Base-by-base conservation (phyloP, 2,888 invertebrate species). In the Argyresthia goedartella region DNA sequence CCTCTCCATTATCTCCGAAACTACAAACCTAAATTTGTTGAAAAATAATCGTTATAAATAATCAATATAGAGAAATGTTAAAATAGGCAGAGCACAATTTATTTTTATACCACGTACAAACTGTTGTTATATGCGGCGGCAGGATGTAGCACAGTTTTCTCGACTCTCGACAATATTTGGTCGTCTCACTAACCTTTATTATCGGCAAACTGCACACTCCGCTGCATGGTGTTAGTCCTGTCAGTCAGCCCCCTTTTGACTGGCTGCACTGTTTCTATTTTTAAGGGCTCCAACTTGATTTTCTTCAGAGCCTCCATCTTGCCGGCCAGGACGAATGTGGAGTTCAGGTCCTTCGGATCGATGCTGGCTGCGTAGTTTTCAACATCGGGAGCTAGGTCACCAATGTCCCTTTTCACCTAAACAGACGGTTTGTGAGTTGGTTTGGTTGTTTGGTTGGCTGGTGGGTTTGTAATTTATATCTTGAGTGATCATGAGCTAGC, bases 261-360 rank as follows among this genome's bases (percentile, higher is more conserved):
- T 0, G 67, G 66, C 16, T 59, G 66, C 8, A 50, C 56, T 1
- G 54, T 55, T 16, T 68, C 65, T 6, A 49, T 55, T 50, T 59
- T 69, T 55, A 55, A 58, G 33, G 16, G 33, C n/a, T n/a, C n/a
- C n/a, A n/a, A n/a, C n/a, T n/a, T n/a, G n/a, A 67, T 54, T 35
- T 71, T 73, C 55, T 70, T 73, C 53, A 65, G 49, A 0, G 59
- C 59, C 10, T 79, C 75, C 56, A 74, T 59, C 41, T 81, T 84
- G 0, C 72, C 79, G 4, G 75, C 71, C 55, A 87, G 59, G 8
- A 87, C 84, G 55, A 87, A 85, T 0, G 87, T 87, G 0, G 85
- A 86, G 57, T 87, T 86, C 63, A 87, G 65, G 54, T 81, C 71
- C 1, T 74, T 74, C 0, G 78, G 68, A 48, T 85, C 76, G 3